Conservation (phyloP, 2,888 invertebrate species). For the Zele albiditarsus region DNA sequence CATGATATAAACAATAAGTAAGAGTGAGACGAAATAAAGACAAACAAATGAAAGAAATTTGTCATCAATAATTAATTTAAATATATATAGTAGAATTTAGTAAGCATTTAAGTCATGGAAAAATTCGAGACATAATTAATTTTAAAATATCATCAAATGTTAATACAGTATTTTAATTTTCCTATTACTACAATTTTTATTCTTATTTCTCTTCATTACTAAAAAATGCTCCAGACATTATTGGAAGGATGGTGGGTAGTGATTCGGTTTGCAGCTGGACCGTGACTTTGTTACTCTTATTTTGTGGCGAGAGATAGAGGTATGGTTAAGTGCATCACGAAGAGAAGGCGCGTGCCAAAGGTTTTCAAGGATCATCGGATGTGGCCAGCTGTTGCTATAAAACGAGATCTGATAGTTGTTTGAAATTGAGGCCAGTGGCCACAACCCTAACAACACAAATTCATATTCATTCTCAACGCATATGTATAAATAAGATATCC, state of each 20-base stretch:
- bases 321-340: slow-evolving; percentile 49
- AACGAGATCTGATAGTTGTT: slow-evolving; percentile 34
- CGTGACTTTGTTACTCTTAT: slow-evolving; percentile 59
- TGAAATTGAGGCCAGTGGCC: slow-evolving; percentile 33
- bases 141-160: no score
- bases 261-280: slow-evolving; percentile 55
- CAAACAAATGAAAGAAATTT: not conserved
- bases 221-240: not conserved
- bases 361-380: slow-evolving; percentile 51
- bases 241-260: not conserved
- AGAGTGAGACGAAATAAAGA: slow-evolving; percentile 2
- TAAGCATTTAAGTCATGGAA: no score
- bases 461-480: not conserved
- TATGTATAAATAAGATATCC: not conserved
- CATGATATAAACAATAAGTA: slow-evolving; percentile 9
- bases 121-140: no score
- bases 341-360: slow-evolving; percentile 50
- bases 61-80: not conserved
- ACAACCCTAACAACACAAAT: not conserved
- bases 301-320: slow-evolving; percentile 49
- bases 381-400: slow-evolving; percentile 54
- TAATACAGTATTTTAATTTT: not conserved
- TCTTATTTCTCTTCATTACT: not conserved
- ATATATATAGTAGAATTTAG: no score
- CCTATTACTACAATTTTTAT: no score